phyloP scores from a whole-genome alignment of 2,797 vertebrate genomes.

The Coccyzus lansbergi region DNA sequence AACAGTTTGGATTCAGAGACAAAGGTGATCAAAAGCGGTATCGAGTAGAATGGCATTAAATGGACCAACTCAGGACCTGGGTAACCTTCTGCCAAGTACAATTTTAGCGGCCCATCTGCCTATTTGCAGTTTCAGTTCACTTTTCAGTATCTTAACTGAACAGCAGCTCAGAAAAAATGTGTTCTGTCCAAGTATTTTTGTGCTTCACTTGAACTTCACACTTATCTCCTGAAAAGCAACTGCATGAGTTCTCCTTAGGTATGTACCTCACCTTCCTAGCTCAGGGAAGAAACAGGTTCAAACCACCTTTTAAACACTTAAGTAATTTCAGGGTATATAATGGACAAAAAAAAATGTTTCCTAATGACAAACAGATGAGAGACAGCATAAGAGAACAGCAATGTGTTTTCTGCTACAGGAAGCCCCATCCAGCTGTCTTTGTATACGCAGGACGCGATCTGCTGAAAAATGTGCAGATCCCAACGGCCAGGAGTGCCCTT shows the following conservation, averaged over 20 bases:
- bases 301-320: background rate
- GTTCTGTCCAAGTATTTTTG: background rate
- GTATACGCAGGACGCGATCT: fast-evolving
- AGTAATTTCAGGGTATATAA: background rate
- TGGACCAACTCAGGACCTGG: background rate
- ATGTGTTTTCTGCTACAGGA: background rate
- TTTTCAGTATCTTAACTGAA: background rate
- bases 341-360: background rate
- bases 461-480: background rate
- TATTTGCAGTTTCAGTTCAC: background rate
- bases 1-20: background rate
- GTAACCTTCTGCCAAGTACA: background rate
- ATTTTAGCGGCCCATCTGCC: background rate
- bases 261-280: background rate
- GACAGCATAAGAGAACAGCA: background rate
- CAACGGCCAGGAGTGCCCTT: background rate
- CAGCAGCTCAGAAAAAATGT: background rate
- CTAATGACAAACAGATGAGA: background rate
- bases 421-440: background rate
- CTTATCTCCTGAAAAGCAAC: background rate
- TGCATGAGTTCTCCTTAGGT: background rate
- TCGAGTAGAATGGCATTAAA: background rate
- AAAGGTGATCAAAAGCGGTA: background rate
- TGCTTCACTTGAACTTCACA: background rate
- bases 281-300: background rate